Evolutionary conservation across 2,113 vertebrate genomes (phyloP).

Genomic region (Damaliscus lunatus): DNA sequence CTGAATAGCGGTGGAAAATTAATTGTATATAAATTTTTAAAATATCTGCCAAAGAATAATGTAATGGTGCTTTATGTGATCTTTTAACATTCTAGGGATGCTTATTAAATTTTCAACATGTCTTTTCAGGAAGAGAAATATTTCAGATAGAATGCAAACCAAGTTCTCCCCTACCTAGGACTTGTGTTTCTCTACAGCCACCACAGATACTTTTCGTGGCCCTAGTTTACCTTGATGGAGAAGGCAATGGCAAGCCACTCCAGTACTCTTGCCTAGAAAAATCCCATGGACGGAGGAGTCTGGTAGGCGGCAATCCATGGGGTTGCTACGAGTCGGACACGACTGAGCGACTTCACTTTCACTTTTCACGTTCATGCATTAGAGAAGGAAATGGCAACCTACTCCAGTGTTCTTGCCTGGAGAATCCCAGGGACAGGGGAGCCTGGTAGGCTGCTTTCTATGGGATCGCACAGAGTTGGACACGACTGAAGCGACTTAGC

Average conservation of each 20-base stretch:
- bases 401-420: background rate
- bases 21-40: constrained; percentile 75
- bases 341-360: background rate
- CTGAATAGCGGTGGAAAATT: constrained; percentile 67
- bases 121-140: background rate
- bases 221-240: background rate
- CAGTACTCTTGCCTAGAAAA: background rate
- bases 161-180: background rate
- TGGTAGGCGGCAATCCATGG: background rate
- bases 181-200: background rate
- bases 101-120: constrained; percentile 20
- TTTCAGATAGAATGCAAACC: background rate
- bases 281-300: background rate
- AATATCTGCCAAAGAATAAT: constrained; percentile 60
- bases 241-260: background rate
- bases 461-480: background rate
- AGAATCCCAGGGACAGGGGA: accelerated
- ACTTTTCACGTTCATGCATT: background rate
- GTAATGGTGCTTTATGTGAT: constrained; percentile 34
- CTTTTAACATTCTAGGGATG: constrained; percentile 50
- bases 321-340: background rate
- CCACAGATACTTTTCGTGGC: background rate
- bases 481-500: background rate
- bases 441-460: background rate
- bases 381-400: background rate